Percentiles rank a stretch among this genome's conserved stretches.
phyloP scores from a whole-genome alignment of 2,797 vertebrate genomes.

The Melanogrammus aeglefinus region DNA sequence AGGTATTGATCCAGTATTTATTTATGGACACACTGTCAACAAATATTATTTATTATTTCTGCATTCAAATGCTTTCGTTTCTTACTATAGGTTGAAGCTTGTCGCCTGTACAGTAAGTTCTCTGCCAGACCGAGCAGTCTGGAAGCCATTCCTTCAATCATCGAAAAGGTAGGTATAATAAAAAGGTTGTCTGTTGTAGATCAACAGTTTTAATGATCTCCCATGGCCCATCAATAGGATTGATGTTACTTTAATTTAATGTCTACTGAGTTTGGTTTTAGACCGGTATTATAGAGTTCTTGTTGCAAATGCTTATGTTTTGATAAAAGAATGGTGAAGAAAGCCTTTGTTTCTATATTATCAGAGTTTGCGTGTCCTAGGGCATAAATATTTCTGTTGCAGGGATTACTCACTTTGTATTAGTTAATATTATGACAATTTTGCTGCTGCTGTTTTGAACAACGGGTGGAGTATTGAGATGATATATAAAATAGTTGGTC shows the following conservation, averaged over 20 bases:
- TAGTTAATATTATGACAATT: neutral
- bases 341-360: too few species aligned
- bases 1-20: conserved; percentile 68
- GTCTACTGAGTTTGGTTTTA: neutral
- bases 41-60: neutral
- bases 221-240: neutral
- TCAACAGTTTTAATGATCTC: conserved; percentile 1
- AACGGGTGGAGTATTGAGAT: neutral
- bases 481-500: neutral
- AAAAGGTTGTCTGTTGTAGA: neutral
- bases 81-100: conserved; percentile 85
- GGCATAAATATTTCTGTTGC: too few species aligned
- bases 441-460: neutral
- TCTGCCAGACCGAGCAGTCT: conserved; percentile 86
- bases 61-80: neutral
- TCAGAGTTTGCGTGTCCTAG: too few species aligned
- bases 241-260: neutral
- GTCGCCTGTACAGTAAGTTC: conserved; percentile 92
- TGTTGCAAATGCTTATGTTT: neutral
- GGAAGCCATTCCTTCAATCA: conserved; percentile 82
- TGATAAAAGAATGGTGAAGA: neutral
- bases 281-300: neutral
- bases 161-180: conserved; percentile 84
- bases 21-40: neutral
- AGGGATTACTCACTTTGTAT: neutral